Evolutionary conservation across 1,140 invertebrate genomes (phyloP), one percentile per base, ranked within the genome.

Genomic region (Ctenoplectra terminalis): DNA sequence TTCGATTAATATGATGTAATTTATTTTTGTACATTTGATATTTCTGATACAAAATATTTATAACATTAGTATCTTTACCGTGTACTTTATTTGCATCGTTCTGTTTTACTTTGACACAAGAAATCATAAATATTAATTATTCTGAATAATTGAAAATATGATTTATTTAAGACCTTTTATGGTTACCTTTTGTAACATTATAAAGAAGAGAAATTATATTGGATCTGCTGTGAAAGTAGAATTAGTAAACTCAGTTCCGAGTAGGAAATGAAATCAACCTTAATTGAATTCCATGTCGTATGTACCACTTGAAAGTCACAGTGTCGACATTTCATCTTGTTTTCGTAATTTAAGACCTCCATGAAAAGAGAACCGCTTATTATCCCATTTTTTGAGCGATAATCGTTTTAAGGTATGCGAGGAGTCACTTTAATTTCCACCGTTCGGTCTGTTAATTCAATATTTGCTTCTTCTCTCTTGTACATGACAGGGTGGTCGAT

Each of bases 251-350:
- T 43, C 54, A 29, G 29, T 56, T 60, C 17, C 40, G n/a, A n/a
- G n/a, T n/a, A n/a, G n/a, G n/a, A n/a, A n/a, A n/a, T 37, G 20
- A 6, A 48, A 66, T 34, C 23, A 34, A 69, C 8, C 13, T 67
- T 23, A 66, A 64, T 52, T 64, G 60, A 75, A 63, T 64, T 61
- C n/a, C 20, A 50, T 17, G 9, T 26, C n/a, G n/a, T n/a, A n/a
- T n/a, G n/a, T n/a, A n/a, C n/a, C 43, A 29, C 4, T 31, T 73
- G 13, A 17, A 46, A 58, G 56, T 60, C 43, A 23, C 37, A n/a
- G 37, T 9, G 26, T 60, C 37, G 54, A 31, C 40, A 13, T 74
- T 46, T 61, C 40, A 61, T 48, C 29, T 61, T 37, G n/a, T 8
- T 17, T 74, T 11, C 6, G 29, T 50, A 37, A 52, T 52, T 75